Evolutionary conservation across 1,140 invertebrate genomes (phyloP).

Genomic region (Colletes gigas): DNA sequence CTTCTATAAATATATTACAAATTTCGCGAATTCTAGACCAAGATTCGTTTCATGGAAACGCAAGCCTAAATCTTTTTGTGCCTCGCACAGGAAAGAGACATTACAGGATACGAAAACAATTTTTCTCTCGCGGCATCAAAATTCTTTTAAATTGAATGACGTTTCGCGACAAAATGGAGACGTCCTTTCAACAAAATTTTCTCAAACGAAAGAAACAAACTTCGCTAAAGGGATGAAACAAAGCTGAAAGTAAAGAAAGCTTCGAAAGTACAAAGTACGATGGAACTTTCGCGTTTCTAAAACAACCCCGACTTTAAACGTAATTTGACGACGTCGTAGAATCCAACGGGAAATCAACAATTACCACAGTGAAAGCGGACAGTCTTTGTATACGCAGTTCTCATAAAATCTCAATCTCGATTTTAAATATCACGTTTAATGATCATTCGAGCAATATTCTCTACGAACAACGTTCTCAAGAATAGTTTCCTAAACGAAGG

Average conservation of each 20-base stretch:
- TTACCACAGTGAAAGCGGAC: neutral
- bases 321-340: neutral
- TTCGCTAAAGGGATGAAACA: neutral
- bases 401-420: neutral
- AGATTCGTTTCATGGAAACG: too few species aligned
- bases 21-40: too few species aligned
- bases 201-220: neutral
- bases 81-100: too few species aligned
- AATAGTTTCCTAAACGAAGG: too few species aligned
- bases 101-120: too few species aligned
- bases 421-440: too few species aligned
- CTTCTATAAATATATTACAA: too few species aligned
- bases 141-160: neutral
- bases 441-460: too few species aligned
- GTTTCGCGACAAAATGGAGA: neutral
- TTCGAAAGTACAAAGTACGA: neutral
- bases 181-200: neutral
- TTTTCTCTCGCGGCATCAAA: too few species aligned
- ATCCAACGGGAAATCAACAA: neutral
- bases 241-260: neutral
- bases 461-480: too few species aligned
- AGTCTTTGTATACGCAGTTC: neutral
- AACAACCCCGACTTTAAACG: neutral
- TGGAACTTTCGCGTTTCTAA: neutral
- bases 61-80: too few species aligned